These are phyloP conservation scores for Berghia stephanieae DNA, from an alignment of 1,140 invertebrate genomes.

Conservation along the genomic window DNA sequence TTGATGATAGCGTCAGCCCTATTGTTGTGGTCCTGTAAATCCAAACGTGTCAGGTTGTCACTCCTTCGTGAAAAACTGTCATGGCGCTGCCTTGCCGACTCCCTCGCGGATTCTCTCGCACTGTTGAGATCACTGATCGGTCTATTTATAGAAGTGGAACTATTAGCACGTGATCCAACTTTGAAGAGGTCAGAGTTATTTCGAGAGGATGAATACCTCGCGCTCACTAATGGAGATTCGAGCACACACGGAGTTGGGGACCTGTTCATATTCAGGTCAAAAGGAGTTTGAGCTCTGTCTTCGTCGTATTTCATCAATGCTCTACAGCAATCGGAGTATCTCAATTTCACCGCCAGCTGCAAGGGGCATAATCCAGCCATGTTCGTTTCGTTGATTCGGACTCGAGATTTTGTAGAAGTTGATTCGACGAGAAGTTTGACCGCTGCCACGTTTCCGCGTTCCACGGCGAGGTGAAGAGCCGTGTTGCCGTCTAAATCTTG, in stretches of 20 bases:
- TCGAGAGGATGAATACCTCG: no score
- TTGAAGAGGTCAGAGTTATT: not conserved
- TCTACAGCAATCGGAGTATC: constrained; percentile 41
- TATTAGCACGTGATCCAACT: not conserved
- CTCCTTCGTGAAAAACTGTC: not conserved
- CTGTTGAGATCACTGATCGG: not conserved
- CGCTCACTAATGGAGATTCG: no score
- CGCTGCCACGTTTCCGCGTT: constrained; percentile 40
- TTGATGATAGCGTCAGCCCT: not conserved
- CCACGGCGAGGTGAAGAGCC: constrained; percentile 46
- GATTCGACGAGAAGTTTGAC: constrained; percentile 36
- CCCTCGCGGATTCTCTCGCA: no score
- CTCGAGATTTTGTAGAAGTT: constrained; percentile 23
- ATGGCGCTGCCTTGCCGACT: not conserved
- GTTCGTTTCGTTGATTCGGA: constrained; percentile 38
- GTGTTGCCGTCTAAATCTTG: constrained; percentile 74
- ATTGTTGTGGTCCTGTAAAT: not conserved
- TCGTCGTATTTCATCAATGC: constrained; percentile 40
- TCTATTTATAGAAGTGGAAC: not conserved
- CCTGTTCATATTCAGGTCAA: not conserved
- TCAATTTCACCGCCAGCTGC: constrained; percentile 45
- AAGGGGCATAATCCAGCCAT: constrained; percentile 37
- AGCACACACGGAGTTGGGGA: no score
- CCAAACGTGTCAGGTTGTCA: not conserved
- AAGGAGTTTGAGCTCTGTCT: constrained; percentile 14